These are phyloP conservation scores for Anthonomus grandis DNA, from an alignment of 1,140 invertebrate species.

Conservation along the genomic window DNA sequence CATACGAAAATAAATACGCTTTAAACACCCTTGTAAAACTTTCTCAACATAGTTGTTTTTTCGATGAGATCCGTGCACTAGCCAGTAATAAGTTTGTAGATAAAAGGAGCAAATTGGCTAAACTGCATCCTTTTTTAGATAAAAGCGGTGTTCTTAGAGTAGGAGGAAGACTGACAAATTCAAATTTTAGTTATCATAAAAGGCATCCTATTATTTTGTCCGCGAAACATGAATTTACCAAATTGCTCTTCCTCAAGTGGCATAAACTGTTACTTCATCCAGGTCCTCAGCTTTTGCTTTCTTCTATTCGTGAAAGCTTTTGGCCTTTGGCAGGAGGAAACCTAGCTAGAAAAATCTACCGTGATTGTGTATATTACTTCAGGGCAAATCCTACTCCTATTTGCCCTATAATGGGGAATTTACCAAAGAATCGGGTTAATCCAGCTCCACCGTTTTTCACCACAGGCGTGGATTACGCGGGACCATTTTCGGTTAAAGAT, in stretches of 20 bases:
- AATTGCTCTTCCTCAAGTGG: background rate
- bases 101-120: constrained; percentile 49
- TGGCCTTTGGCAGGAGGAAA: constrained; percentile 30
- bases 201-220: constrained; percentile 10
- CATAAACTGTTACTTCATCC: background rate
- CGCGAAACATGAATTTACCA: constrained; percentile 1
- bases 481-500: constrained; percentile 38
- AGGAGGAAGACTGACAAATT: constrained; percentile 46
- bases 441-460: constrained; percentile 37
- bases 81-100: constrained; percentile 37
- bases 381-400: constrained; percentile 5
- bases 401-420: constrained; percentile 39
- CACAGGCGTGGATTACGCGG: constrained; percentile 40
- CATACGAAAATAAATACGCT: background rate
- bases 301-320: constrained; percentile 19
- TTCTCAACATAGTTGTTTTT: background rate
- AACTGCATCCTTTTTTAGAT: constrained; percentile 45
- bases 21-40: background rate
- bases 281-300: background rate
- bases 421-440: constrained; percentile 39
- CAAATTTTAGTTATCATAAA: constrained; percentile 24
- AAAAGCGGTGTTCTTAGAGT: constrained; percentile 44
- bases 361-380: constrained; percentile 25
- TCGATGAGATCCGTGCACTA: background rate
- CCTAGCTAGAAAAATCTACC: constrained; percentile 13